Conservation (phyloP, 2,113 vertebrate species). For the Laticauda laticaudata region DNA sequence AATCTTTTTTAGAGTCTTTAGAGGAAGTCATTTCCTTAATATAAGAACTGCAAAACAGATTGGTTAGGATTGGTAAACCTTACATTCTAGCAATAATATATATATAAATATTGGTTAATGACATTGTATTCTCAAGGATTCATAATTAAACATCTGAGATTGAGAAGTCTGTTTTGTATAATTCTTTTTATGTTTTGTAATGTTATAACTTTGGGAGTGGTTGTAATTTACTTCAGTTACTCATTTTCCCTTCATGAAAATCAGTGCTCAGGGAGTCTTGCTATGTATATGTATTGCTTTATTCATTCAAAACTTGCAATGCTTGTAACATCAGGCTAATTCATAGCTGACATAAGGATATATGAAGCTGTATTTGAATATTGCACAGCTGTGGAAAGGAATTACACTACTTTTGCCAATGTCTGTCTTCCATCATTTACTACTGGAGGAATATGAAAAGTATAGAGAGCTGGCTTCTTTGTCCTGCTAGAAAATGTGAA, state of each 20-base stretch:
- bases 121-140: not conserved
- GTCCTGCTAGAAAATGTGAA: not conserved
- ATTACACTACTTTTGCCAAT: not conserved
- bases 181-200: not conserved
- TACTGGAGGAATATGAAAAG: not conserved
- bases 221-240: not conserved
- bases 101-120: not conserved
- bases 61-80: not conserved
- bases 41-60: not conserved
- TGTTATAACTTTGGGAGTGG: fast-evolving
- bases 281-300: not conserved
- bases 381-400: not conserved
- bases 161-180: not conserved
- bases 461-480: not conserved
- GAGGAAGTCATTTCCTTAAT: not conserved
- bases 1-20: not conserved
- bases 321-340: not conserved
- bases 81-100: not conserved
- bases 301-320: not conserved
- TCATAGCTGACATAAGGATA: not conserved
- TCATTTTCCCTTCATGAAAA: not conserved
- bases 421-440: not conserved
- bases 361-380: not conserved
- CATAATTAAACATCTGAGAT: not conserved
- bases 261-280: fast-evolving